These are phyloP conservation scores for Idaea dimidiata DNA, from an alignment of 2,888 invertebrate species.

Conservation along the genomic window DNA sequence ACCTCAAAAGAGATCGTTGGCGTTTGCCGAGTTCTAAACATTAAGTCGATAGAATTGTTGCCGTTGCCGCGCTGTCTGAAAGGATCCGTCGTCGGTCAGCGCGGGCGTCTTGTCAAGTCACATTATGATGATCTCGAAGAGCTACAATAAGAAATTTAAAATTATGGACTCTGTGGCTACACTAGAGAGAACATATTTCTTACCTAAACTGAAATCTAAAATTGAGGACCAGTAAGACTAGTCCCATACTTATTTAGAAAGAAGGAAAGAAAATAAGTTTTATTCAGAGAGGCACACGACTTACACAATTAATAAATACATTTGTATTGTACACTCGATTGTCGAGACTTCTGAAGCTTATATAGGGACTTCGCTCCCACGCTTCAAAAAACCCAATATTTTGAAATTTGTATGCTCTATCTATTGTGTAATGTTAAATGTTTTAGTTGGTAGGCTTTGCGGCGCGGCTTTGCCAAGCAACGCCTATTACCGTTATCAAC, in stretches of 20 bases:
- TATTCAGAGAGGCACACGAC: too few relatives aligned
- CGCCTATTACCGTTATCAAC: conserved; percentile 66
- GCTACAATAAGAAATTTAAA: conserved; percentile 20
- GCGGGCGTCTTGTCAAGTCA: conserved; percentile 29
- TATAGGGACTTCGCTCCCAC: too few relatives aligned
- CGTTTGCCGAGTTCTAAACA: conserved; percentile 31
- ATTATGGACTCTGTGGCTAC: conserved; percentile 25
- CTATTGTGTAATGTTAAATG: neutral
- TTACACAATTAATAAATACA: too few relatives aligned
- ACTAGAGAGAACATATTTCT: conserved; percentile 1
- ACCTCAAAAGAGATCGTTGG: conserved; percentile 40
- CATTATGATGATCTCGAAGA: conserved; percentile 42
- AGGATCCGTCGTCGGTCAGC: conserved; percentile 23
- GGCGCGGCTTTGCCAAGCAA: conserved; percentile 30
- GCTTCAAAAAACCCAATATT: too few relatives aligned
- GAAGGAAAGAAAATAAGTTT: too few relatives aligned
- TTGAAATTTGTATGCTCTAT: neutral
- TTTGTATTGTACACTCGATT: too few relatives aligned
- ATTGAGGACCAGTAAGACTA: too few relatives aligned
- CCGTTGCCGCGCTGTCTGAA: conserved; percentile 22
- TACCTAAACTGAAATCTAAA: too few relatives aligned
- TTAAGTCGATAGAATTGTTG: conserved; percentile 30
- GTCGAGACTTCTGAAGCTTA: too few relatives aligned
- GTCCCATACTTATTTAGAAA: too few relatives aligned
- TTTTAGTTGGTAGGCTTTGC: conserved; percentile 28